Evolutionary conservation across 2,888 invertebrate genomes (phyloP).

Genomic region (Hirtodrosophila trivittata): DNA sequence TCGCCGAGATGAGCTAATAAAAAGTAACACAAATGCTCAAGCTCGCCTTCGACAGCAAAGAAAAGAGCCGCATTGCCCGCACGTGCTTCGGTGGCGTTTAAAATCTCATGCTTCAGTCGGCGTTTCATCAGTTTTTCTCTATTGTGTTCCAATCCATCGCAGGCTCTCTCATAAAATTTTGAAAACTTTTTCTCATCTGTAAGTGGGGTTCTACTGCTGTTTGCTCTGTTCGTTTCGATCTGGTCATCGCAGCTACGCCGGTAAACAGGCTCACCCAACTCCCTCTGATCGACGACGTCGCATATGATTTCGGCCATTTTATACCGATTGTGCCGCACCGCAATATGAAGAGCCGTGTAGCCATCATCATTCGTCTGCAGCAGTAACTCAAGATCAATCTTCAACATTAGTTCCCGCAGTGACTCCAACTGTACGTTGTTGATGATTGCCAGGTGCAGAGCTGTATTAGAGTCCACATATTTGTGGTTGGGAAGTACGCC

Average conservation of each 20-base stretch:
- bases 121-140: slow-evolving; percentile 26
- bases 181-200: slow-evolving; percentile 49
- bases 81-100: slow-evolving; percentile 76
- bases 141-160: slow-evolving; percentile 51
- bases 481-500: slow-evolving; percentile 62
- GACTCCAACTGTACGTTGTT: slow-evolving; percentile 68
- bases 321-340: slow-evolving; percentile 75
- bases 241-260: slow-evolving; percentile 25
- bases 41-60: slow-evolving; percentile 76
- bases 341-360: slow-evolving; percentile 79
- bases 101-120: slow-evolving; percentile 58
- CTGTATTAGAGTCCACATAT: slow-evolving; percentile 77
- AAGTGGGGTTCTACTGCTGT: slow-evolving; percentile 3
- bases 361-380: slow-evolving; percentile 79
- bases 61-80: slow-evolving; percentile 78
- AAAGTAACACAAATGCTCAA: slow-evolving; percentile 80
- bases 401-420: slow-evolving; percentile 63
- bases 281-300: slow-evolving; percentile 71
- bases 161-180: slow-evolving; percentile 63
- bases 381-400: slow-evolving; percentile 71
- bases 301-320: slow-evolving; percentile 74
- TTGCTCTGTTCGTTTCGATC: slow-evolving; percentile 1
- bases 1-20: slow-evolving; percentile 78
- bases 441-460: slow-evolving; percentile 79
- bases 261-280: slow-evolving; percentile 52